These are phyloP conservation scores for Ophion costatus DNA, from an alignment of 2,888 invertebrate genomes.

Conservation along the genomic window DNA sequence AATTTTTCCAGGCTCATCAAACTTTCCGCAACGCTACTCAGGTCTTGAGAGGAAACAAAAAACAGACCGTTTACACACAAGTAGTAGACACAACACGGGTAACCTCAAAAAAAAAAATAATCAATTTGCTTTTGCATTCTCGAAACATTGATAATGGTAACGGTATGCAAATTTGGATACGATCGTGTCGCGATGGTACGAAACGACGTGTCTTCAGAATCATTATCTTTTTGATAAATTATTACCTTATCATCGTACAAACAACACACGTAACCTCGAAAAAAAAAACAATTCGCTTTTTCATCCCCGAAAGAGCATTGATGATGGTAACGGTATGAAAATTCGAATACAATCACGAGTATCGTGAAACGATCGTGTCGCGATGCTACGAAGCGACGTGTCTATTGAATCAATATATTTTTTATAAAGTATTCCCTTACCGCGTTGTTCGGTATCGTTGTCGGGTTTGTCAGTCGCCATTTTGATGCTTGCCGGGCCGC, in stretches of 20 bases:
- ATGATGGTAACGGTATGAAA: not conserved
- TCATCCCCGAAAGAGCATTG: not conserved
- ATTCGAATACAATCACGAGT: not conserved
- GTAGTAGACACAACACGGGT: not conserved
- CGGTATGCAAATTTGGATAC: not conserved
- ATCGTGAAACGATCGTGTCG: not conserved
- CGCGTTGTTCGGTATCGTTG: conserved; percentile 86
- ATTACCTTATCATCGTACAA: conserved; percentile 83
- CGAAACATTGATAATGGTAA: not conserved
- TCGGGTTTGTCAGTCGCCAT: conserved; percentile 89
- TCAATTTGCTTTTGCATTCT: not conserved
- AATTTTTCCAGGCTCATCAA: conserved; percentile 95
- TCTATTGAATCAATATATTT: not conserved
- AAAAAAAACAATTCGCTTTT: not conserved
- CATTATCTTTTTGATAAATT: conserved; percentile 10
- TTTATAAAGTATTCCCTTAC: conserved; percentile 81
- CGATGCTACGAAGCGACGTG: not conserved
- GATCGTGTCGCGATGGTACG: not conserved
- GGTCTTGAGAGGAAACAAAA: conserved; percentile 65
- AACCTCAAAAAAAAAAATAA: conserved; percentile 20
- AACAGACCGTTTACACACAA: not conserved
- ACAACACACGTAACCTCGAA: not conserved
- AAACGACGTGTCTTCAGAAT: not conserved
- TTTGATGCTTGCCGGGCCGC: conserved; percentile 76
- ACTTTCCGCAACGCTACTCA: conserved; percentile 87